phyloP scores from a whole-genome alignment of 2,113 vertebrate genomes.

The Mastomys natalensis region DNA sequence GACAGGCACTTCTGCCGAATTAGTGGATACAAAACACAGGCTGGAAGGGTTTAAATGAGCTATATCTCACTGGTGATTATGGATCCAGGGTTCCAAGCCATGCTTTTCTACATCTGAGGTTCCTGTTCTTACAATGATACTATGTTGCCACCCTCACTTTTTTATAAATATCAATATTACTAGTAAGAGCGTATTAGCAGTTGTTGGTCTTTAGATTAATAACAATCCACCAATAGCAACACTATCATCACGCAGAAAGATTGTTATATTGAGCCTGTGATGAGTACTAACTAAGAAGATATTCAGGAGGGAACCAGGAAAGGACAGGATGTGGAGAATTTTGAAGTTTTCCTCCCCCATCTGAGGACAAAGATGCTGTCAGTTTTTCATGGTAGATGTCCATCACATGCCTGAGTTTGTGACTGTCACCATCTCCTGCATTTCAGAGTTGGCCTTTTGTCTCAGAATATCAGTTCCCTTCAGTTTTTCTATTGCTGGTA shows the following conservation, averaged over 20 bases:
- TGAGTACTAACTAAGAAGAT: conserved; percentile 40
- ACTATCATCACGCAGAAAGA: background rate
- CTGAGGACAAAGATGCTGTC: background rate
- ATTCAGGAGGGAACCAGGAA: conserved; percentile 42
- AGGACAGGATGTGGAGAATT: background rate
- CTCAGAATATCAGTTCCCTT: conserved; percentile 74
- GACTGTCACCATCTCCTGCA: conserved; percentile 13
- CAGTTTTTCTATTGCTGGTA: conserved; percentile 73
- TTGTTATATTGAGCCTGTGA: conserved; percentile 53
- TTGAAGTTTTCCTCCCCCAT: background rate
- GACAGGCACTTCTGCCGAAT: background rate
- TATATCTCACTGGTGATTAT: background rate
- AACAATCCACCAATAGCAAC: background rate
- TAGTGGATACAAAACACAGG: background rate
- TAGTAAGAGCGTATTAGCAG: background rate
- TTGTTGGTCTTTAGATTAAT: background rate
- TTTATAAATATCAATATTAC: background rate
- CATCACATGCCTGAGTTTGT: conserved; percentile 44
- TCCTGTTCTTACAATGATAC: background rate
- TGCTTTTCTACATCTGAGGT: background rate
- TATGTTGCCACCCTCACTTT: background rate
- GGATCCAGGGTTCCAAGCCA: background rate
- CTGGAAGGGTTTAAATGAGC: background rate
- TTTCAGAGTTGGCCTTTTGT: conserved; percentile 73
- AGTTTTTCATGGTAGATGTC: conserved; percentile 6